Evolutionary conservation across 2,888 invertebrate species (phyloP).

Genomic region (Melieria picta): DNA sequence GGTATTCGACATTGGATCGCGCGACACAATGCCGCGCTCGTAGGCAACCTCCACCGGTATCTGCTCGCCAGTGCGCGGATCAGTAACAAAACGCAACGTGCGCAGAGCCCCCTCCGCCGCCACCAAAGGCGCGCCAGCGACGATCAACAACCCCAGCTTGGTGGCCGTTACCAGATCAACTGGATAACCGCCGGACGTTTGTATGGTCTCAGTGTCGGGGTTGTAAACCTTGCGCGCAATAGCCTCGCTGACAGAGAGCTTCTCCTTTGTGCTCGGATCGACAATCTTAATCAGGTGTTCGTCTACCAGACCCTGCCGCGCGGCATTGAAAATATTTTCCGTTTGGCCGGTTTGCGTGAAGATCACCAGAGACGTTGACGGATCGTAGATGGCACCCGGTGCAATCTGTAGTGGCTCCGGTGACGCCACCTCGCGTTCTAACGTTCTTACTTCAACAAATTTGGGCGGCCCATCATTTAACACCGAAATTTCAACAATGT

Average conservation of each 20-base stretch:
- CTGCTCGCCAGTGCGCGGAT: slow-evolving; percentile 83
- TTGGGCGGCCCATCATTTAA: slow-evolving; percentile 66
- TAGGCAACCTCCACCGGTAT: slow-evolving; percentile 84
- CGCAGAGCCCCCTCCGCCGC: slow-evolving; percentile 77
- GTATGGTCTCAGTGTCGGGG: slow-evolving; percentile 75
- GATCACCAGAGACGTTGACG: slow-evolving; percentile 78
- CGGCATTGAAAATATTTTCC: slow-evolving; percentile 78
- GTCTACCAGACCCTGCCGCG: slow-evolving; percentile 79
- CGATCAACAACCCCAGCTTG: slow-evolving; percentile 79
- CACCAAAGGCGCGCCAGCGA: slow-evolving; percentile 79
- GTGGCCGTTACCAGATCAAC: slow-evolving; percentile 79
- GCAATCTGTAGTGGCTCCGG: slow-evolving; percentile 78
- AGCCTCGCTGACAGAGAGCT: slow-evolving; percentile 79
- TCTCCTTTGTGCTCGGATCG: slow-evolving; percentile 76
- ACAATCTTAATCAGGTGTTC: slow-evolving; percentile 75
- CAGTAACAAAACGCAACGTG: slow-evolving; percentile 76
- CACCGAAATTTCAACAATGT: slow-evolving; percentile 75
- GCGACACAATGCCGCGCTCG: slow-evolving; percentile 75
- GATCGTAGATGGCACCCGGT: slow-evolving; percentile 81
- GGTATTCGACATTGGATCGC: slow-evolving; percentile 59
- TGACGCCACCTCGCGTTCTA: slow-evolving; percentile 64
- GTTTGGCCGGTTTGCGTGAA: slow-evolving; percentile 78
- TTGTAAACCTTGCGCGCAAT: slow-evolving; percentile 80
- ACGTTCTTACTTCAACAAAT: slow-evolving; percentile 67
- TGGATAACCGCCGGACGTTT: slow-evolving; percentile 73